Conservation (phyloP, 2,888 invertebrate genomes). For the Eugnorisma glareosa region DNA sequence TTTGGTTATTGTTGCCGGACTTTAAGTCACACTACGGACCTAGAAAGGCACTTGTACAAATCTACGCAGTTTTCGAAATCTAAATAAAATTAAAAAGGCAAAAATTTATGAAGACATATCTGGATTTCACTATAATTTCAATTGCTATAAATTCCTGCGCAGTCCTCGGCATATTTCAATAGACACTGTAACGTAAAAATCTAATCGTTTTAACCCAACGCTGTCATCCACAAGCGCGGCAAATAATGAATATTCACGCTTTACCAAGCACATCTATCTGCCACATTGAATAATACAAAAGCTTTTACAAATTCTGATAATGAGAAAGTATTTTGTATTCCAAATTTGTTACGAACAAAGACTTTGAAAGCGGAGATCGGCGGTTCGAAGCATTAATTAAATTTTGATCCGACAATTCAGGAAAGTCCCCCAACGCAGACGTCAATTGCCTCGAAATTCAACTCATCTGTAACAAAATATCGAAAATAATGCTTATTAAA, state of each 20-base stretch:
- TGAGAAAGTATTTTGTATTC: constrained; percentile 64
- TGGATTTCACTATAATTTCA: background rate
- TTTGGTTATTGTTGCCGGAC: background rate
- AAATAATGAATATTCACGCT: constrained; percentile 51
- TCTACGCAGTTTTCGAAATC: background rate
- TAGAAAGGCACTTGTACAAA: background rate
- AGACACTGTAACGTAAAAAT: constrained; percentile 18
- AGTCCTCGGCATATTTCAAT: constrained; percentile 6
- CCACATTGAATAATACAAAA: constrained; percentile 50
- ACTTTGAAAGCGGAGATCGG: constrained; percentile 49
- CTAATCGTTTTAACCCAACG: constrained; percentile 13
- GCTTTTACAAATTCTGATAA: constrained; percentile 55
- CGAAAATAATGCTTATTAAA: constrained; percentile 11
- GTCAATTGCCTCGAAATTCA: constrained; percentile 24
- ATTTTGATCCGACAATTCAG: constrained; percentile 61
- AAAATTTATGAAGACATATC: background rate
- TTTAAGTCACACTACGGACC: background rate
- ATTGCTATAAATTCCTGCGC: constrained; percentile 8
- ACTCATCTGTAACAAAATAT: constrained; percentile 31
- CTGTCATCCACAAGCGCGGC: constrained; percentile 32
- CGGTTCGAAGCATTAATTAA: constrained; percentile 61
- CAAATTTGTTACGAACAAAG: constrained; percentile 59
- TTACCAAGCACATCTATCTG: constrained; percentile 42
- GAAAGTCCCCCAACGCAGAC: constrained; percentile 19
- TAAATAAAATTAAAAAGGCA: background rate